Evolutionary conservation across 1,140 invertebrate genomes (phyloP).

Genomic region (Riptortus pedestris): DNA sequence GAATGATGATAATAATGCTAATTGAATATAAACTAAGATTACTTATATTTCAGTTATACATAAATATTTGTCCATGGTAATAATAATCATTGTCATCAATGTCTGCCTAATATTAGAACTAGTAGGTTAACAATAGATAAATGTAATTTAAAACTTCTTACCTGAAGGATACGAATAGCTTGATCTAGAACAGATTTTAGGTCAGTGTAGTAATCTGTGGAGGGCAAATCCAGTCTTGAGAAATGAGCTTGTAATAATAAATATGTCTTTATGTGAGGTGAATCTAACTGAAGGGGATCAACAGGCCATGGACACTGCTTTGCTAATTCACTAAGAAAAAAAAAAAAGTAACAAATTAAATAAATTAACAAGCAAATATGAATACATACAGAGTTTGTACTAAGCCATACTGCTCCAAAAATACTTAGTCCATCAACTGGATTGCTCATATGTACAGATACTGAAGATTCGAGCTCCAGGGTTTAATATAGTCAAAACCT

Average conservation of each 20-base stretch:
- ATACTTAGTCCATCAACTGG: too few species aligned
- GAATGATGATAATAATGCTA: too few species aligned
- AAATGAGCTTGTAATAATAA: slow-evolving; percentile 92
- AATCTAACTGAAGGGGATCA: slow-evolving; percentile 64
- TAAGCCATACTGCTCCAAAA: too few species aligned
- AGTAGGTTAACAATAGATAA: not conserved
- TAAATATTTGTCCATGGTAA: too few species aligned
- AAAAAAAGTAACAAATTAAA: slow-evolving; percentile 18
- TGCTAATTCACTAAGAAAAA: slow-evolving; percentile 60
- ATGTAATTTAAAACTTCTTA: slow-evolving; percentile 36
- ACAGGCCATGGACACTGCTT: slow-evolving; percentile 65
- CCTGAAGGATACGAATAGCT: slow-evolving; percentile 85
- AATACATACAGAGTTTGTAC: too few species aligned
- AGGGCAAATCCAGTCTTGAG: slow-evolving; percentile 65
- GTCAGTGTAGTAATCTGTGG: slow-evolving; percentile 91
- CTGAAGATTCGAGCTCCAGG: too few species aligned
- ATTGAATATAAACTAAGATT: too few species aligned
- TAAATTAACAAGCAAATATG: not conserved
- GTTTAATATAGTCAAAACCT: too few species aligned
- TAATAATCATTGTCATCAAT: too few species aligned
- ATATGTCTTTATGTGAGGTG: slow-evolving; percentile 87
- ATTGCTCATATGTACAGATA: too few species aligned
- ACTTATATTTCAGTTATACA: too few species aligned
- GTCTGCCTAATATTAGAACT: too few species aligned
- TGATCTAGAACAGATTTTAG: slow-evolving; percentile 95